Evolutionary conservation across 2,888 invertebrate genomes (phyloP).

Genomic region (Ramazzottius varieornatus): DNA sequence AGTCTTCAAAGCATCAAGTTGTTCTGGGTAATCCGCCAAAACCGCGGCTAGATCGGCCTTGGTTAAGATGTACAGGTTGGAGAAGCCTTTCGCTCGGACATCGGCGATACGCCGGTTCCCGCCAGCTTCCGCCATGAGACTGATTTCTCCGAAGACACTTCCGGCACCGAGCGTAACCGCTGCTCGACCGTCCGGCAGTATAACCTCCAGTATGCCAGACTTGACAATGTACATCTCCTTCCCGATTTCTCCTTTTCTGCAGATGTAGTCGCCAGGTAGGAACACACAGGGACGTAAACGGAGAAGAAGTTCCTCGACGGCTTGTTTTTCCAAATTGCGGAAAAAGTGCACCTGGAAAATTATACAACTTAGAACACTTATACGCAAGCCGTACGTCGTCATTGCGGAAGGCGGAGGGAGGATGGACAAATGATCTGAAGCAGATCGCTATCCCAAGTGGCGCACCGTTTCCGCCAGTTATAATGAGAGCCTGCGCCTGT

Average conservation of each 20-base stretch:
- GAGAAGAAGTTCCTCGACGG: not conserved
- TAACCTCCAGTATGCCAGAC: not conserved
- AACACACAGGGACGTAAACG: not conserved
- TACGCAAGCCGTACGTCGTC: too few species aligned
- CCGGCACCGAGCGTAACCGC: not conserved
- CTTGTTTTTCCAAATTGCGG: not conserved
- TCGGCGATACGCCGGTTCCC: constrained; percentile 29
- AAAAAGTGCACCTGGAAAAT: not conserved
- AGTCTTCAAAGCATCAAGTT: constrained; percentile 24
- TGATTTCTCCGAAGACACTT: constrained; percentile 10
- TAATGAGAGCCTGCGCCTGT: too few species aligned
- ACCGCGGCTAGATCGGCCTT: constrained; percentile 28
- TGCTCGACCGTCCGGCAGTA: not conserved
- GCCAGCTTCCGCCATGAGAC: constrained; percentile 26
- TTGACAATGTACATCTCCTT: constrained; percentile 2
- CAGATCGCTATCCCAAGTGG: too few species aligned
- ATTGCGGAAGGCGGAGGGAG: too few species aligned
- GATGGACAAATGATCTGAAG: too few species aligned
- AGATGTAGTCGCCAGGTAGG: not conserved
- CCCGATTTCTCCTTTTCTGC: not conserved
- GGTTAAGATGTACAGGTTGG: constrained; percentile 27
- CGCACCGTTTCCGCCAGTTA: too few species aligned
- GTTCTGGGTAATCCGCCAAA: constrained; percentile 28
- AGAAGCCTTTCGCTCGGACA: constrained; percentile 26
- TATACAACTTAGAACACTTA: too few species aligned